Evolutionary conservation across 2,113 vertebrate genomes (phyloP).

Genomic region (Hyperopisus bebe): DNA sequence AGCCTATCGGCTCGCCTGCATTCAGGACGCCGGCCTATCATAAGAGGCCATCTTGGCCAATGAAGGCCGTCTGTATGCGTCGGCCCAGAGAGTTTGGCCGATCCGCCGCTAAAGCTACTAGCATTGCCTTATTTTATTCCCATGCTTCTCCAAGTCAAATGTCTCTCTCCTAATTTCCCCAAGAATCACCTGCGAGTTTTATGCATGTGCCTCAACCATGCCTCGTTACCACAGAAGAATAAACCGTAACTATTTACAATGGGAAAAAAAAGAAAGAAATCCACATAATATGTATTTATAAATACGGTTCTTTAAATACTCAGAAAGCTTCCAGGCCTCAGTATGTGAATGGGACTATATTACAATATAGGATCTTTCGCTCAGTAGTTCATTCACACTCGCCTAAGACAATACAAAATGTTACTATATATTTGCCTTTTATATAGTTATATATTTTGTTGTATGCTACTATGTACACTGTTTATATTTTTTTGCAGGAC

Average conservation of each 20-base stretch:
- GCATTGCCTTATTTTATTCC: neutral
- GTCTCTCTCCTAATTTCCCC: conserved; percentile 26
- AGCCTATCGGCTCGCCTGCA: neutral
- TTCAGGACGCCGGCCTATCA: neutral
- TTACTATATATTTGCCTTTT: conserved; percentile 44
- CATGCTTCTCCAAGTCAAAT: neutral
- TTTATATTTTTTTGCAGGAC: conserved; percentile 16
- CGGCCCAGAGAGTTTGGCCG: neutral
- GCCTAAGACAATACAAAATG: conserved; percentile 47
- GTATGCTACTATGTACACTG: conserved; percentile 33
- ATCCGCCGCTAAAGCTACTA: neutral
- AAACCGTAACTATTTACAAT: conserved; percentile 43
- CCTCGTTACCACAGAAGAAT: conserved; percentile 82
- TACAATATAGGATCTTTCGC: conserved; percentile 70
- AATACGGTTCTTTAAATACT: conserved; percentile 71
- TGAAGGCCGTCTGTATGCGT: neutral
- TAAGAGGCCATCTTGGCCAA: neutral
- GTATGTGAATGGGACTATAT: conserved; percentile 69
- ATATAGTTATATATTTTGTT: conserved; percentile 26
- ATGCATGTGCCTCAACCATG: conserved; percentile 68
- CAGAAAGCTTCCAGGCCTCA: conserved; percentile 73
- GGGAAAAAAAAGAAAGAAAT: conserved; percentile 48
- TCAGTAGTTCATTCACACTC: conserved; percentile 87
- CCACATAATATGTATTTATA: conserved; percentile 62
- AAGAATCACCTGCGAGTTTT: conserved; percentile 43